A percentile compares a stretch with the other conserved stretches of the same genome.
phyloP scores from a whole-genome alignment of 2,797 vertebrate genomes.

The Delichon dasypus region DNA sequence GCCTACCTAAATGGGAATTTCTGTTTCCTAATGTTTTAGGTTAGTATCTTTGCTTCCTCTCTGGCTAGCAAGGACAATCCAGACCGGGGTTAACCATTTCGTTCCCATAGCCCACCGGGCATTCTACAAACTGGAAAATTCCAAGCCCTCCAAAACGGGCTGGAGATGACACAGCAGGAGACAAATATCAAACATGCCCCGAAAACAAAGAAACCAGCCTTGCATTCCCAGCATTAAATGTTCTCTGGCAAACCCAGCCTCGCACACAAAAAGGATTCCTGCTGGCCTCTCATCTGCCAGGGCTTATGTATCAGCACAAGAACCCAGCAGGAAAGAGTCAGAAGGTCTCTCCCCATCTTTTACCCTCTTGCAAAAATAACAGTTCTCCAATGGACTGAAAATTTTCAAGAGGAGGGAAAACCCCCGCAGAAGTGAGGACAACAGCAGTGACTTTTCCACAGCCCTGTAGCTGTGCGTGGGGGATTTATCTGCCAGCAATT shows the following conservation, averaged over 20 bases:
- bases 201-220: not conserved
- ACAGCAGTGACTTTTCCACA: not conserved
- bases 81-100: not conserved
- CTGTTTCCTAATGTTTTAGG: not conserved
- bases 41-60: not conserved
- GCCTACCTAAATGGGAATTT: not conserved
- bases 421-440: not conserved
- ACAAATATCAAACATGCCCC: constrained; percentile 38
- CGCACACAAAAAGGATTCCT: constrained; percentile 36
- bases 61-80: not conserved
- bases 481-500: not conserved
- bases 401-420: constrained; percentile 14
- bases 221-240: constrained; percentile 18
- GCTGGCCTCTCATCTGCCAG: constrained; percentile 67
- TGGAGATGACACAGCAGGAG: constrained; percentile 4
- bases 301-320: constrained; percentile 10
- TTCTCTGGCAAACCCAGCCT: constrained; percentile 9
- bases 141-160: not conserved
- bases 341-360: constrained; percentile 8
- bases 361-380: not conserved
- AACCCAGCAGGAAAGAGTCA: constrained; percentile 44
- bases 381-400: not conserved
- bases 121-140: not conserved
- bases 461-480: not conserved
- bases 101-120: not conserved